Evolutionary conservation across 2,888 invertebrate genomes (phyloP).

Genomic region (Emmelina monodactyla): DNA sequence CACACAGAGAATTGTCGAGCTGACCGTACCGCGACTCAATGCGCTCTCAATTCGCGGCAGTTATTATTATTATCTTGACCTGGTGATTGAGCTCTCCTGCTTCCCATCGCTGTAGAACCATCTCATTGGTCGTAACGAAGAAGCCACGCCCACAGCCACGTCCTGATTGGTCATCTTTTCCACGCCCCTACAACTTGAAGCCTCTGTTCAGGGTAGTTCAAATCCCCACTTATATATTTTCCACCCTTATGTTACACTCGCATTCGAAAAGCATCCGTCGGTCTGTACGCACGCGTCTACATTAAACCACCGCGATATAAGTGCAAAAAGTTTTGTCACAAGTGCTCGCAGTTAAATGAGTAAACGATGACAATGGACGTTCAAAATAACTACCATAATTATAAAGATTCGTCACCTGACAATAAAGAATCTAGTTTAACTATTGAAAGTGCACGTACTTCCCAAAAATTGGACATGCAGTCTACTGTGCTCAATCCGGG

Average conservation of each 20-base stretch:
- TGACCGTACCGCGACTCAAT: constrained; percentile 61
- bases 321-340: constrained; percentile 52
- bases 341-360: constrained; percentile 45
- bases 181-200: constrained; percentile 49
- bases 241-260: constrained; percentile 57
- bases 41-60: constrained; percentile 63
- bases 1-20: constrained; percentile 52
- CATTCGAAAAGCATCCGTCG: constrained; percentile 50
- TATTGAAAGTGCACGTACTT: constrained; percentile 59
- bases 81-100: constrained; percentile 62
- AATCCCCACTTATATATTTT: constrained; percentile 63
- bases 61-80: constrained; percentile 62
- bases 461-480: constrained; percentile 45
- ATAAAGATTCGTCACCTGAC: constrained; percentile 55
- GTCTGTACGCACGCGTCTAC: constrained; percentile 52
- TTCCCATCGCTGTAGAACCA: constrained; percentile 33
- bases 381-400: constrained; percentile 59
- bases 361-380: constrained; percentile 76
- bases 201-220: constrained; percentile 54
- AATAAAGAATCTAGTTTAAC: constrained; percentile 50
- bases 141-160: constrained; percentile 44
- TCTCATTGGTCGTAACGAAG: constrained; percentile 39
- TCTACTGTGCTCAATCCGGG: constrained; percentile 35
- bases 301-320: constrained; percentile 41
- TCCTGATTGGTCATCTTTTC: constrained; percentile 39